Evolutionary conservation across 2,797 vertebrate species (phyloP).

Genomic region (Protonibea diacanthus): DNA sequence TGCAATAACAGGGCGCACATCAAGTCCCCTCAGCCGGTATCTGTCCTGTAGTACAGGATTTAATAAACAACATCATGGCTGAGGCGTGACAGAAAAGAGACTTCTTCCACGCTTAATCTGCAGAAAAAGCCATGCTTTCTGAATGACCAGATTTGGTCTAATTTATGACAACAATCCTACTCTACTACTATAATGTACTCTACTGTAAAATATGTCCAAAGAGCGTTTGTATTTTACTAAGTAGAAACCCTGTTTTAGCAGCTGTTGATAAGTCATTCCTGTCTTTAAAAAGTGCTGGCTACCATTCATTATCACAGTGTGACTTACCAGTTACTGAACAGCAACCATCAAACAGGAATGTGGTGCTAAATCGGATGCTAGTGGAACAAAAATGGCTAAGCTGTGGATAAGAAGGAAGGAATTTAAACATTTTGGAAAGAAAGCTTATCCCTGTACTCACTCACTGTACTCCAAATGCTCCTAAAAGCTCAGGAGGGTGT

Average conservation of each 20-base stretch:
- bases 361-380: constrained; percentile 54
- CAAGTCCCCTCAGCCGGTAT: background rate
- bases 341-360: constrained; percentile 27
- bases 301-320: constrained; percentile 3
- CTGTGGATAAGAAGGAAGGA: constrained; percentile 10
- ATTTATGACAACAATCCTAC: constrained; percentile 36
- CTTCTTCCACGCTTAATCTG: constrained; percentile 12
- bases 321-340: constrained; percentile 5
- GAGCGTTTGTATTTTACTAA: constrained; percentile 42
- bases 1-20: constrained; percentile 37
- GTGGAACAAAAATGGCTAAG: constrained; percentile 37
- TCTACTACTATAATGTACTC: constrained; percentile 36
- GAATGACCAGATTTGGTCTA: constrained; percentile 42
- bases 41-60: constrained; percentile 1
- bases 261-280: constrained; percentile 14
- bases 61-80: background rate
- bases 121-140: constrained; percentile 26
- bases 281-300: constrained; percentile 33
- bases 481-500: constrained; percentile 21
- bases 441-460: background rate
- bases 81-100: constrained; percentile 2
- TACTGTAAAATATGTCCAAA: constrained; percentile 51
- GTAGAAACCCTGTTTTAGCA: constrained; percentile 34
- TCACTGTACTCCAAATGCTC: constrained; percentile 17
- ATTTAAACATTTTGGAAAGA: constrained; percentile 20